These are phyloP conservation scores for Drosophila rufa DNA, from an alignment of 1,140 invertebrate species.

Conservation along the genomic window DNA sequence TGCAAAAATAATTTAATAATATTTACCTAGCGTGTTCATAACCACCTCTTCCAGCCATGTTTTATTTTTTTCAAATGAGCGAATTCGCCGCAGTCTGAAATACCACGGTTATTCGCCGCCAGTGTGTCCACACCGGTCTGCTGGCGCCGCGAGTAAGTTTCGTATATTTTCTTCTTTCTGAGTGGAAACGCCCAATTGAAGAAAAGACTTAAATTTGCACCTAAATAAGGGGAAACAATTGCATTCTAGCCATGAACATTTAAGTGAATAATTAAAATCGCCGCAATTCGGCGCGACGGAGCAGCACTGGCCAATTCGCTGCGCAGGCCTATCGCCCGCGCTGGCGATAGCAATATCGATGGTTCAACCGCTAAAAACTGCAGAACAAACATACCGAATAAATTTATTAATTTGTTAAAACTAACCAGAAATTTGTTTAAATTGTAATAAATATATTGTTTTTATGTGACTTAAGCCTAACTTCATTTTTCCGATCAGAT, in stretches of 20 bases:
- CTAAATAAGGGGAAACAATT: not conserved
- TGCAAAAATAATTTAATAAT: conserved; percentile 77
- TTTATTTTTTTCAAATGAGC: conserved; percentile 85
- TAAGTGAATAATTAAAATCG: not conserved
- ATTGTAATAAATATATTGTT: too few species aligned
- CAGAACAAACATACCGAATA: too few species aligned
- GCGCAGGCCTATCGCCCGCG: not conserved
- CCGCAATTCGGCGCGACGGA: not conserved
- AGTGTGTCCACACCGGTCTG: conserved; percentile 65
- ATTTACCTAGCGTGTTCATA: conserved; percentile 85
- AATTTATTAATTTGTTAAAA: too few species aligned
- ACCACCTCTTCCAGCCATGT: conserved; percentile 85
- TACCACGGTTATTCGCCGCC: conserved; percentile 42
- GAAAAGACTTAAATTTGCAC: not conserved
- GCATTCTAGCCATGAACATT: not conserved
- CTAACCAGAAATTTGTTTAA: too few species aligned
- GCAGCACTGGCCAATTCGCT: conserved; percentile 46
- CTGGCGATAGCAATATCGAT: not conserved
- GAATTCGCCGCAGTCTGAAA: conserved; percentile 79
- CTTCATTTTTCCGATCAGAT: too few species aligned
- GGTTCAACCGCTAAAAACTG: not conserved
- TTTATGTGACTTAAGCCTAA: not conserved
- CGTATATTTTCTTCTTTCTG: conserved; percentile 7
- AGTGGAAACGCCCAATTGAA: not conserved
- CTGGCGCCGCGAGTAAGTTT: not conserved